Base-by-base conservation (phyloP, 2,113 vertebrate genomes). In the Glaucomys volans region DNA sequence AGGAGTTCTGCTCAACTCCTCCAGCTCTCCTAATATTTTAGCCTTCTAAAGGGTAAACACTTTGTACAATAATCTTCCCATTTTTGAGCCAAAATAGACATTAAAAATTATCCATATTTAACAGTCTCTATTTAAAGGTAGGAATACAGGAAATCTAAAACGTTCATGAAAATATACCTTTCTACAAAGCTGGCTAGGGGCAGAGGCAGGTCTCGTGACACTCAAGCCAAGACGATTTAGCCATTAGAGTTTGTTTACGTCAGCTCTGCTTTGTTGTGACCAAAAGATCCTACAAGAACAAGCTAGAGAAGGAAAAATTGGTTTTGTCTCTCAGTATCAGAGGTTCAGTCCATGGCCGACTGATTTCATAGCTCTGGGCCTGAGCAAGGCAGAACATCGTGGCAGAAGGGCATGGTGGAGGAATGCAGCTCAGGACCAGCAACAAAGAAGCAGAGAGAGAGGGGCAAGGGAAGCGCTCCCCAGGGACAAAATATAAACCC, bases 141-240 rank as follows among this genome's bases (percentile, higher is more conserved):
- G 79, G 54, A 85, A 42, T 59, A 32, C n/a, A 94, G 59, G 87
- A 64, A 91, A 83, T 52, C 57, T 42, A 72, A 86, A 77, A 84
- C 37, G 35, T 22, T 47, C 35, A 57, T 64, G 77, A 62, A 54
- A 88, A 82, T 42, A 35, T 14, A 40, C 9, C 87, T 16, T 77
- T 84, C 82, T 90, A 24, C 76, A 79, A 37, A 86, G 67, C 47
- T 32, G 20, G 1, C 42, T 69, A 2, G 10, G 26, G 6, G 26
- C 13, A 37, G 30, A 67, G 13, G 52, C 64, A 75, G 17, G 0
- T 71, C 44, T 57, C 59, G 94, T 95, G 50, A 94, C 30, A 85
- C 16, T 84, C 16, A 80, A 80, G 14, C 8, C 32, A 88, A 66
- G 52, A 7, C 2, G 6, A 22, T 64, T 84, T 52, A 89, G 30